These are phyloP conservation scores for Drosophila nigrodunni DNA, from an alignment of 1,140 invertebrate genomes.

Conservation along the genomic window DNA sequence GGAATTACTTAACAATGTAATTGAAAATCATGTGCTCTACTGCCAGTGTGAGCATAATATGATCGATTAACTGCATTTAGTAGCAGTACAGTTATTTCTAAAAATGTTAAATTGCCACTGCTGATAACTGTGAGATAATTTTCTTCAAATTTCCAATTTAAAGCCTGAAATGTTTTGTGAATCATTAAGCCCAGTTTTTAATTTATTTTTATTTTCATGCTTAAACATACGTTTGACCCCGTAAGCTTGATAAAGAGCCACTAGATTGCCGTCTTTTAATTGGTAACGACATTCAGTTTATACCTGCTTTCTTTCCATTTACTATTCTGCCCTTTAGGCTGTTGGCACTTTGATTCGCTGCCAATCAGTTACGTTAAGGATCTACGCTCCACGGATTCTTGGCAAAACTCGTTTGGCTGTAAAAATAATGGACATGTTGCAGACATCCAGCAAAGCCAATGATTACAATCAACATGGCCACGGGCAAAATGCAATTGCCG, in stretches of 20 bases:
- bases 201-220: too few relatives aligned
- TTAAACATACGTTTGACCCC: too few relatives aligned
- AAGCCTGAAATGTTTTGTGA: too few relatives aligned
- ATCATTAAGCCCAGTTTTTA: too few relatives aligned
- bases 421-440: conserved; percentile 39
- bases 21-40: conserved; percentile 35
- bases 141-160: too few relatives aligned
- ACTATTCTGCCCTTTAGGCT: not conserved
- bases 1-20: conserved; percentile 42
- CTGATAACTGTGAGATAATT: too few relatives aligned
- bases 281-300: conserved; percentile 1
- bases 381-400: conserved; percentile 4
- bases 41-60: conserved; percentile 10
- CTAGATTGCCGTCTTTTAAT: not conserved
- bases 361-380: conserved; percentile 28
- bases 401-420: conserved; percentile 33
- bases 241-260: not conserved
- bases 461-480: conserved; percentile 49
- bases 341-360: conserved; percentile 32
- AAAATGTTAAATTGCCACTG: too few relatives aligned
- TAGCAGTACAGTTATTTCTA: not conserved
- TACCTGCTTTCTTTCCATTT: not conserved
- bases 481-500: conserved; percentile 49
- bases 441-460: conserved; percentile 30
- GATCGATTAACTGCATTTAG: conserved; percentile 39